Evolutionary conservation across 2,797 vertebrate genomes (phyloP), one percentile per base, ranked within the genome.

Genomic region (Poecilia gillii): DNA sequence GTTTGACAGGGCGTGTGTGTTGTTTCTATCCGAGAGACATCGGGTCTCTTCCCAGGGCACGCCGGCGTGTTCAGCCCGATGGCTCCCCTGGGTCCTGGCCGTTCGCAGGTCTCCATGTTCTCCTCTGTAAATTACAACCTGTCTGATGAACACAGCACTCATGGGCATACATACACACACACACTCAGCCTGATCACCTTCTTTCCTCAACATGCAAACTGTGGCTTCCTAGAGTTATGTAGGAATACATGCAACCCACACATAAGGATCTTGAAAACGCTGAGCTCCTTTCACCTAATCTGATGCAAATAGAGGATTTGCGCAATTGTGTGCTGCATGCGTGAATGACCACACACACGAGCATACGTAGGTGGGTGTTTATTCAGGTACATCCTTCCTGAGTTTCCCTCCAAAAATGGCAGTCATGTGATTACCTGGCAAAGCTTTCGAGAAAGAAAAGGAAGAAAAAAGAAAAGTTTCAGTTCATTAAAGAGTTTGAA

Each of bases 371-470:
- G 79, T 82, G 79, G 82, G 72, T 95, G 94, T 96, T 95, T 95
- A 92, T 96, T 96, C 95, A 96, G 95, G 93, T 94, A 95, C 92
- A 95, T 95, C 95, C 95, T 96, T 93, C 92, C 87, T 92, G 90
- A 74, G 92, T 90, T 90, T 85, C 82, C 91, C 87, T 90, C 84
- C 91, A 91, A 94, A 94, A 94, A 86, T 86, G 77, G 85, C 84
- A 75, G 83, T 89, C 84, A 82, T 87, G 86, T 78, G 79, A 66
- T 79, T 68, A 80, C 74, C 77, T 78, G 77, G 77, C 74, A 51
- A 80, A 55, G 84, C 89, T 41, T 76, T 59, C 62, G 47, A 51
- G 66, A 80, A 55, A 68, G 49, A 64, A 72, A 62, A 1, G 6
- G 64, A 41, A 25, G 20, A 68, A 46, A 68, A 45, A 82, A 12